Conservation (phyloP, 1,140 invertebrate genomes). For the Rhopalosiphum padi region DNA sequence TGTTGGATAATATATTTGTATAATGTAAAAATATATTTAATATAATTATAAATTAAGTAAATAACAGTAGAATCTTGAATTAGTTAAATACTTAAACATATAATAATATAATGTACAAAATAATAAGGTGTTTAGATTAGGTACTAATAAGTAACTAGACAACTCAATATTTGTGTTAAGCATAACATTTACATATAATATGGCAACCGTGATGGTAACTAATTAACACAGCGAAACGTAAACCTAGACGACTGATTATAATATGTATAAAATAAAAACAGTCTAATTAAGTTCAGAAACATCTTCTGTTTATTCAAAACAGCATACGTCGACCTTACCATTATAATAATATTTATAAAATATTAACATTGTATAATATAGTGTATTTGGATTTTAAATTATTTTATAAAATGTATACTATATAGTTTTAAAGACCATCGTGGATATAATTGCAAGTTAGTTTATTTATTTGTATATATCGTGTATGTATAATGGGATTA, state of each 20-base stretch:
- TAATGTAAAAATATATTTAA: not conserved
- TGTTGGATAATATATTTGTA: not conserved
- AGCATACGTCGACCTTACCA: not conserved
- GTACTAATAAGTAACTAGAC: not conserved
- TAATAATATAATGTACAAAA: not conserved
- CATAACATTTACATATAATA: not conserved
- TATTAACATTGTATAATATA: not conserved
- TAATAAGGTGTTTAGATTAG: not conserved
- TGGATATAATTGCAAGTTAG: not conserved
- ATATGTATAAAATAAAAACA: not conserved
- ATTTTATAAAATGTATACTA: too few species aligned
- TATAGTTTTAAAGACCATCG: too few species aligned
- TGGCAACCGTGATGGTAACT: too few species aligned
- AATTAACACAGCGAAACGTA: not conserved
- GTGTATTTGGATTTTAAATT: not conserved
- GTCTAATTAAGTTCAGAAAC: not conserved
- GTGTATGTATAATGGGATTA: too few species aligned
- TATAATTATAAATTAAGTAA: not conserved
- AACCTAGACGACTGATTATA: not conserved
- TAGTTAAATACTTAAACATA: not conserved
- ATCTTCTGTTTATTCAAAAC: not conserved
- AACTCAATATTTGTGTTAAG: not conserved
- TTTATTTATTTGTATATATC: not conserved
- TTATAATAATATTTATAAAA: not conserved
- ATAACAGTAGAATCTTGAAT: not conserved